These are phyloP conservation scores for Myxocyprinus asiaticus DNA, from an alignment of 2,113 vertebrate species.

Conservation along the genomic window DNA sequence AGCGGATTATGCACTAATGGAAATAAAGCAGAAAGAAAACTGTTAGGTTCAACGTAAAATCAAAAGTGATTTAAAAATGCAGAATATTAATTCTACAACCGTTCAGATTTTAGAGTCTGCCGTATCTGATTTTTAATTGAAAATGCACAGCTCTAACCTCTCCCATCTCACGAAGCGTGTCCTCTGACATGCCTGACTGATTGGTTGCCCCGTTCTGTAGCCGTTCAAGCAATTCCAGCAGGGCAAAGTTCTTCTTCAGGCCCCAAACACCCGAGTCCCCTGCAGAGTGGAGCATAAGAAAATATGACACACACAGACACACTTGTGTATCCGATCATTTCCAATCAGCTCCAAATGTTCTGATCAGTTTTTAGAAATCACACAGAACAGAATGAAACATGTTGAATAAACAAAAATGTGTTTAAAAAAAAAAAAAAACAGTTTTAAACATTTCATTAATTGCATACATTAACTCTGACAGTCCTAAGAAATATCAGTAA, in stretches of 20 bases:
- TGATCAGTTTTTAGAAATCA: too few relatives aligned
- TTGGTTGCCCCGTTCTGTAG: constrained; percentile 91
- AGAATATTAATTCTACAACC: too few relatives aligned
- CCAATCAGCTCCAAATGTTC: too few relatives aligned
- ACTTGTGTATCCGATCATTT: too few relatives aligned
- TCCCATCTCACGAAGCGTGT: constrained; percentile 85
- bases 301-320: neutral
- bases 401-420: too few relatives aligned
- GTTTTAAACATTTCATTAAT: too few relatives aligned
- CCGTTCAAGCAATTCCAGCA: constrained; percentile 92
- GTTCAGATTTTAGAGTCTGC: neutral
- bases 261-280: constrained; percentile 98
- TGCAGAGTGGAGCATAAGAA: constrained; percentile 49
- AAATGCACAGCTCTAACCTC: constrained; percentile 76
- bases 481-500: too few relatives aligned
- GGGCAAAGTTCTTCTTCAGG: constrained; percentile 97
- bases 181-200: constrained; percentile 86
- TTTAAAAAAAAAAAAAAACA: too few relatives aligned
- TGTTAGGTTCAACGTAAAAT: too few relatives aligned
- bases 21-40: constrained; percentile 26
- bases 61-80: too few relatives aligned
- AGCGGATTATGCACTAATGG: constrained; percentile 87
- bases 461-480: too few relatives aligned
- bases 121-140: neutral
- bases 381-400: too few relatives aligned